Evolutionary conservation across 1,140 invertebrate species (phyloP), one percentile per base, ranked within the genome.

Genomic region (Drosophila kepulauana): DNA sequence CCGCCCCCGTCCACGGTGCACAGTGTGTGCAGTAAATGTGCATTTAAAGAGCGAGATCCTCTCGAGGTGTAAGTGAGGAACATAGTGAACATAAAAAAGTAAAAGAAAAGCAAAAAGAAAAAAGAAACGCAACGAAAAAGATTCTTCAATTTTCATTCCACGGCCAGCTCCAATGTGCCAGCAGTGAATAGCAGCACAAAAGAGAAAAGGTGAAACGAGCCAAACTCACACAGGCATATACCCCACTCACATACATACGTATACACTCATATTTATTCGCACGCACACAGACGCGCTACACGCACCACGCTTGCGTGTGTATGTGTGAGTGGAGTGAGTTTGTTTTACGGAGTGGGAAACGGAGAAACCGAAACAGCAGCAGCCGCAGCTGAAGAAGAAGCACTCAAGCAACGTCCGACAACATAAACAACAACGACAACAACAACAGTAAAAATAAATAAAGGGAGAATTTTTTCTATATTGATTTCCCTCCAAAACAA

Each of bases 401-500:
- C 75, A 63, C 61, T 78, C 69, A 70, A 58, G 76, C 66, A 16
- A 62, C 67, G 74, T 84, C 63, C 81, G 74, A 74, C 69, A 79
- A 74, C 69, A 79, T 68, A 73, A 84, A 84, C 61, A 80, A 78
- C 68, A 81, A 74, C 49, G 79, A 65, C 59, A 67, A 10, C 61
- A 76, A 80, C 62, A 82, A 74, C 49, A 82, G 61, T 41, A 58
- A 33, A 38, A 54, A 52, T 35, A 65, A 54, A 61, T 52, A 25
- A 65, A 68, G 65, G 66, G 54, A 72, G 66, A 25, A 16, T 43
- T 69, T 64, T 52, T 75, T 67, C 8, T 10, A 38, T 81, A 91
- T 91, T 78, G 80, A 91, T 88, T 88, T 91, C 88, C 88, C 88
- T 91, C 88, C 78, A 91, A 91, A 87, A 75, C 11, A 63, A 61